A percentile compares a stretch with the other conserved stretches of the same genome.
phyloP scores from a whole-genome alignment of 2,113 vertebrate genomes.

The Raphicerus campestris region DNA sequence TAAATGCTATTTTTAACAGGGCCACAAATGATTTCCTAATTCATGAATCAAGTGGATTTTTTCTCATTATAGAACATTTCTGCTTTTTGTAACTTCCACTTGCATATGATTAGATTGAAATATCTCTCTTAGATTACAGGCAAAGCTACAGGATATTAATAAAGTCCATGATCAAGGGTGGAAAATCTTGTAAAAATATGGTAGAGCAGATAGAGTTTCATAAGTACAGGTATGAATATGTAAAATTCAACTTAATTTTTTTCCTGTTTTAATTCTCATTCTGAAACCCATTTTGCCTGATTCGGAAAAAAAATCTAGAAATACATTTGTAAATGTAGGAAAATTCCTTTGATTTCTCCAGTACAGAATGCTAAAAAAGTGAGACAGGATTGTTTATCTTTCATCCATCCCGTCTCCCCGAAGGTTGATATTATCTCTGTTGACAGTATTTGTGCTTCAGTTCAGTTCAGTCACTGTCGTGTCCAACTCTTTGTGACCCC shows the following conservation, averaged over 20 bases:
- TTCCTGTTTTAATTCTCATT: not conserved
- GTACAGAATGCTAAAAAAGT: not conserved
- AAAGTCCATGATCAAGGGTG: not conserved
- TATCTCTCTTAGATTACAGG: not conserved
- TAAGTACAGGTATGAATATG: not conserved
- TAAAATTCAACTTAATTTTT: not conserved
- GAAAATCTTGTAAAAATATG: not conserved
- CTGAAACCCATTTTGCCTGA: not conserved
- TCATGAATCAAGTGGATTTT: not conserved
- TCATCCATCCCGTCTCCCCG: accelerated
- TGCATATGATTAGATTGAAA: not conserved
- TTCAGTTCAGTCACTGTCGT: too few species aligned
- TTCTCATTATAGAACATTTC: not conserved
- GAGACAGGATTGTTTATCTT: not conserved
- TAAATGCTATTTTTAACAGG: not conserved
- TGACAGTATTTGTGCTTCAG: not conserved
- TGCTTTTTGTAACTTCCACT: not conserved
- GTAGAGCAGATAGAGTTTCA: not conserved
- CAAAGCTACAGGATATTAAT: not conserved
- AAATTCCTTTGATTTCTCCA: not conserved
- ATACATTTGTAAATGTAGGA: not conserved
- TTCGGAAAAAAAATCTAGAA: not conserved
- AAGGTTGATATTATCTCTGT: not conserved
- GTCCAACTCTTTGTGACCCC: too few species aligned
- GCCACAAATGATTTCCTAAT: not conserved